Evolutionary conservation across 1,140 invertebrate genomes (phyloP).

Genomic region (Cherax quadricarinatus): DNA sequence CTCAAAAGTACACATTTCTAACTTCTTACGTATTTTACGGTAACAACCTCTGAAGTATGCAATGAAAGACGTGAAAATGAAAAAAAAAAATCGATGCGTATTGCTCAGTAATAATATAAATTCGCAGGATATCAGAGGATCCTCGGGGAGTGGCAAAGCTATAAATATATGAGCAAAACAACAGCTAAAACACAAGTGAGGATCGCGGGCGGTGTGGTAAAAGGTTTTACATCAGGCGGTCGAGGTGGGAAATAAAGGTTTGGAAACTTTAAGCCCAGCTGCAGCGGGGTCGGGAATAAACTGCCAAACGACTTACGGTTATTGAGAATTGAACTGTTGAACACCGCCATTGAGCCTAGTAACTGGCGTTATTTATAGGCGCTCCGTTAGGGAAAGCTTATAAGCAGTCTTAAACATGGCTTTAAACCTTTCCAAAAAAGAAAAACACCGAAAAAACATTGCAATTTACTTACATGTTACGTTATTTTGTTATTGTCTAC

Average conservation of each 20-base stretch:
- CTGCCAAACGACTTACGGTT: constrained; percentile 35
- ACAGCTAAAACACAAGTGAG: constrained; percentile 22
- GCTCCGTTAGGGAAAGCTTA: neutral
- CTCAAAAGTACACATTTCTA: neutral
- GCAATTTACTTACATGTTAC: neutral
- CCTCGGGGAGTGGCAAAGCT: neutral
- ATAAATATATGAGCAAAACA: neutral
- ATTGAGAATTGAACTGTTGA: constrained; percentile 46
- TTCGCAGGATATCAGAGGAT: neutral
- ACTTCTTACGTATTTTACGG: neutral
- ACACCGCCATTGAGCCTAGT: constrained; percentile 10
- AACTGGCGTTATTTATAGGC: constrained; percentile 14
- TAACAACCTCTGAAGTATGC: neutral
- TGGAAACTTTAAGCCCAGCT: constrained; percentile 2
- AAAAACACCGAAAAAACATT: neutral
- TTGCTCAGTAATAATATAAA: neutral
- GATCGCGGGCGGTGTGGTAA: constrained; percentile 33
- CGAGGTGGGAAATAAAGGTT: constrained; percentile 5
- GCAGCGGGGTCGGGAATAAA: neutral
- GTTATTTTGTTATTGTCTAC: neutral
- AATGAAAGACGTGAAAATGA: neutral
- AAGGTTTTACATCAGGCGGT: constrained; percentile 15
- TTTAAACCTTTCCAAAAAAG: constrained; percentile 2
- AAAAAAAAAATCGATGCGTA: neutral
- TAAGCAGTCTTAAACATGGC: constrained; percentile 35